phyloP scores from a whole-genome alignment of 2,888 invertebrate genomes.

The Campopleginae sp. region DNA sequence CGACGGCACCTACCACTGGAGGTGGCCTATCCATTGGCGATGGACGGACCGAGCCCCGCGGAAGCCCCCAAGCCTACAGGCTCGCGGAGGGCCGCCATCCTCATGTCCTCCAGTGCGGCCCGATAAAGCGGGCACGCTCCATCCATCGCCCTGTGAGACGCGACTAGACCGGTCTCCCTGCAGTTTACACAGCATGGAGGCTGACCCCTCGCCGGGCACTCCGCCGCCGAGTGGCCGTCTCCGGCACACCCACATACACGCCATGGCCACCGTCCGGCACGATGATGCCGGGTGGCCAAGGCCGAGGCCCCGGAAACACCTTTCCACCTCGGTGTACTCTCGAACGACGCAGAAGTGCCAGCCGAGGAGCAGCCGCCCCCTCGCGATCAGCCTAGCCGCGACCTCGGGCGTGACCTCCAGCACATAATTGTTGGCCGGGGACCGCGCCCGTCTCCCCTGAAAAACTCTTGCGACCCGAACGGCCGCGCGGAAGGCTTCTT shows the following conservation, averaged over 20 bases:
- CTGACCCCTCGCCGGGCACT: no score
- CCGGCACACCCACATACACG: no score
- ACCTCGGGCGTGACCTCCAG: neutral
- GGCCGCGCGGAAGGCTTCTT: neutral
- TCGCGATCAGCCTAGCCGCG: neutral
- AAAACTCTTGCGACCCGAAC: neutral
- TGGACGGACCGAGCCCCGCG: neutral
- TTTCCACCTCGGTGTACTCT: neutral
- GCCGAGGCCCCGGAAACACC: neutral
- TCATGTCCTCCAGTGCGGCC: no score
- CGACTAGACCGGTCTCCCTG: no score
- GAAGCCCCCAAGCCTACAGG: neutral
- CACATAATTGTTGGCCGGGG: neutral
- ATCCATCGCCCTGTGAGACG: no score
- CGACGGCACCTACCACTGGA: neutral
- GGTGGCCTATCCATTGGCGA: neutral
- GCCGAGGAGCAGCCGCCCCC: neutral
- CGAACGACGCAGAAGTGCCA: neutral
- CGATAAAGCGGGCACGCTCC: no score
- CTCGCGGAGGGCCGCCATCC: neutral
- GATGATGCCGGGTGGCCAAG: neutral
- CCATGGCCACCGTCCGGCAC: neutral
- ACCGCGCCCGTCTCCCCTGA: neutral
- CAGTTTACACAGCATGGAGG: no score
- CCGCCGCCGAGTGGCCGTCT: no score